Conservation (phyloP, 2,113 vertebrate species). For the Pelecanoides urinatrix region DNA sequence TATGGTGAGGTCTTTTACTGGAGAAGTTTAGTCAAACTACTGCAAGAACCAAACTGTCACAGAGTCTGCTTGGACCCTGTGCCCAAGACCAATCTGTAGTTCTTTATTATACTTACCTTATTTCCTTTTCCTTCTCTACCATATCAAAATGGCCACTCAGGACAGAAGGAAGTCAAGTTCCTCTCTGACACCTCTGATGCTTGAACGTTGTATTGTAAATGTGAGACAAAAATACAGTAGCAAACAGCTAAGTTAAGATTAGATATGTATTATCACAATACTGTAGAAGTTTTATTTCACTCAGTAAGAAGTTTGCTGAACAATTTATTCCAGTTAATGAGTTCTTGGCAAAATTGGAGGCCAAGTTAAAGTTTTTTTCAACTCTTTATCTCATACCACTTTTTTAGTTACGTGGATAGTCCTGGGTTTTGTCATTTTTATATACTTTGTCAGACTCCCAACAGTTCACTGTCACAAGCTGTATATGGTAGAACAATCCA, state of each 20-base stretch:
- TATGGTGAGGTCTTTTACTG: background rate
- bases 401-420: background rate
- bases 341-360: slow-evolving; percentile 32
- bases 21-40: background rate
- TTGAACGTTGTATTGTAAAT: background rate
- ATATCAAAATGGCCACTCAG: background rate
- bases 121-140: background rate
- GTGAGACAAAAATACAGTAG: slow-evolving; percentile 22
- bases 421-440: background rate
- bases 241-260: slow-evolving; percentile 40
- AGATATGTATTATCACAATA: slow-evolving; percentile 21
- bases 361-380: background rate
- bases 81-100: background rate
- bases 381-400: slow-evolving; percentile 6
- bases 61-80: background rate
- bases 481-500: background rate
- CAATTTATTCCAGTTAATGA: slow-evolving; percentile 51
- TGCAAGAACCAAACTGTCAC: background rate
- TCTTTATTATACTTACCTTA: background rate
- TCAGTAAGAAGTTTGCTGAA: background rate
- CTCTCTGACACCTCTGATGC: background rate
- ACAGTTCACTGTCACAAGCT: background rate
- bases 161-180: background rate
- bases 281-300: slow-evolving; percentile 23
- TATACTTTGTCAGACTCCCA: background rate